A percentile compares a stretch with the other conserved stretches of the same genome.
These are phyloP conservation scores for Phaethornis superciliosus DNA, from an alignment of 2,113 vertebrate genomes.

Conservation along the genomic window DNA sequence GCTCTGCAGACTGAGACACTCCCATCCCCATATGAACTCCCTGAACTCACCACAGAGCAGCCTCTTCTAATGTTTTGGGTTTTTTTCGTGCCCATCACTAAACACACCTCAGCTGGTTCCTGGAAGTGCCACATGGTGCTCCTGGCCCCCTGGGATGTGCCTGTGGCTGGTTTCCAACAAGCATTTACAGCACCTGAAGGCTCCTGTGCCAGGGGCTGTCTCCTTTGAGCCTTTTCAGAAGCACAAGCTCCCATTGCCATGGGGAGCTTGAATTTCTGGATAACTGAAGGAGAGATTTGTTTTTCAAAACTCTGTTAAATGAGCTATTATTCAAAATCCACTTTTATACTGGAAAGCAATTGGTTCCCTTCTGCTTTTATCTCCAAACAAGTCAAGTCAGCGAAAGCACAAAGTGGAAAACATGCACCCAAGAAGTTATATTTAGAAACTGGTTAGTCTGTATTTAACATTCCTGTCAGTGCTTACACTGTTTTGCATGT, in stretches of 20 bases:
- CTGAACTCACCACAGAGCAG: neutral
- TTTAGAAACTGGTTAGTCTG: constrained; percentile 63
- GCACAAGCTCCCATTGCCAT: neutral
- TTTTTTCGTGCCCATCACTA: neutral
- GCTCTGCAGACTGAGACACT: neutral
- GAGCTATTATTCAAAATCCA: constrained; percentile 31
- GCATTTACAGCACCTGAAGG: neutral
- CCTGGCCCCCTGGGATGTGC: neutral
- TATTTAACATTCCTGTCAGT: constrained; percentile 70
- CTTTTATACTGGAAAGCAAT: neutral
- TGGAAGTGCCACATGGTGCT: neutral
- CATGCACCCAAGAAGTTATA: constrained; percentile 59
- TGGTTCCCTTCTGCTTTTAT: constrained; percentile 43
- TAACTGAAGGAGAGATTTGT: neutral
- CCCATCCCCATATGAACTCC: neutral
- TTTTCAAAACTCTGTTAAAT: constrained; percentile 33
- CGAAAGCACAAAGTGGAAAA: constrained; percentile 53
- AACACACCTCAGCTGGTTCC: neutral
- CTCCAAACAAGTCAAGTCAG: constrained; percentile 65
- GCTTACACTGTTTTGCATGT: constrained; percentile 69
- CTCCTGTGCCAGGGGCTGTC: neutral
- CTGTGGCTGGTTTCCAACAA: neutral
- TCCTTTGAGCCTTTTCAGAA: neutral
- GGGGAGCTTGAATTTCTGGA: constrained; percentile 26
- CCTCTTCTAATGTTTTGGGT: neutral